These are phyloP conservation scores for Dipodomys stephensi DNA, from an alignment of 2,113 vertebrate species.

Conservation along the genomic window DNA sequence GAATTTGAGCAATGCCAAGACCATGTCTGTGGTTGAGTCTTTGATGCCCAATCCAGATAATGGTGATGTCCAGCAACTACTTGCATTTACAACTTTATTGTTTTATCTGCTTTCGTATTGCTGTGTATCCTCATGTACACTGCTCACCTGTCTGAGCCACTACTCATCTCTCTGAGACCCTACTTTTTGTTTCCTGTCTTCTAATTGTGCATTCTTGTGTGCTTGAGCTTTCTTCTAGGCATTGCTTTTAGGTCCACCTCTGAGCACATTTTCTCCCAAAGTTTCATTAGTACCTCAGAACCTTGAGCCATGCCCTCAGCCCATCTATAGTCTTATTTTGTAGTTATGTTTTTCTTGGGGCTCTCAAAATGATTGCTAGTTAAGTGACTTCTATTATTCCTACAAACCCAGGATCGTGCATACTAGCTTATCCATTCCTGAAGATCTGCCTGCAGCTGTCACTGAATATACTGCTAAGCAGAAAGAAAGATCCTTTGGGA, in stretches of 20 bases:
- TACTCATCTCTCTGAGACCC: neutral
- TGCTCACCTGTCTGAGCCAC: neutral
- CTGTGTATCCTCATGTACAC: neutral
- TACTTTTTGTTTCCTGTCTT: slow-evolving; percentile 7
- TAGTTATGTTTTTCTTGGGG: neutral
- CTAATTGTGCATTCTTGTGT: neutral
- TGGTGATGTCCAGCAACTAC: neutral
- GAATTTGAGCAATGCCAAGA: neutral
- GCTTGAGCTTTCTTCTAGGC: slow-evolving; percentile 26
- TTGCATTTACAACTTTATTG: slow-evolving; percentile 1
- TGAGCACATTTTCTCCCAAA: neutral
- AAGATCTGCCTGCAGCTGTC: neutral
- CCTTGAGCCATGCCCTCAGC: neutral
- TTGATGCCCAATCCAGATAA: neutral
- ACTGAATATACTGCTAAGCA: neutral
- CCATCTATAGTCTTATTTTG: slow-evolving; percentile 37
- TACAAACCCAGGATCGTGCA: neutral
- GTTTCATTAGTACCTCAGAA: neutral
- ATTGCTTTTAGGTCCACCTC: slow-evolving; percentile 14
- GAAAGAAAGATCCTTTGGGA: slow-evolving; percentile 8
- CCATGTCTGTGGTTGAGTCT: neutral
- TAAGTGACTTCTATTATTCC: neutral
- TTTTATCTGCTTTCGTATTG: slow-evolving; percentile 49
- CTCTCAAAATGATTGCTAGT: neutral
- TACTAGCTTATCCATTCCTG: neutral